Evolutionary conservation across 2,797 vertebrate genomes (phyloP).

Genomic region (Ceyx erithaca): DNA sequence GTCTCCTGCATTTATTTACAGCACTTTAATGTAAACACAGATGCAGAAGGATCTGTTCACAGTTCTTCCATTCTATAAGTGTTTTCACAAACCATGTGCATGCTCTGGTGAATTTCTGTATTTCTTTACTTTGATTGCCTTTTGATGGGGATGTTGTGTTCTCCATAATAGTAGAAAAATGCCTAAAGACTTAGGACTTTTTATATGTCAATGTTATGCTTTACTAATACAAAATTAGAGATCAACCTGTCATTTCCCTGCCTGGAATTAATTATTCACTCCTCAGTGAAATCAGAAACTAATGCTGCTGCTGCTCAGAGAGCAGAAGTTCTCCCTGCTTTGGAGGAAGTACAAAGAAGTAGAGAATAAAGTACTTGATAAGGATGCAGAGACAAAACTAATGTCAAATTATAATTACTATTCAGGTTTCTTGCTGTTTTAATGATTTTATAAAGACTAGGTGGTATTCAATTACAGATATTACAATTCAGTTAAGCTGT

Average conservation of each 20-base stretch:
- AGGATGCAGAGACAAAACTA: not conserved
- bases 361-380: not conserved
- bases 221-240: not conserved
- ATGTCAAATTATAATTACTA: not conserved
- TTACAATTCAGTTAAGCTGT: not conserved
- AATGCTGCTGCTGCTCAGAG: not conserved
- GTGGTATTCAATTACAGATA: not conserved
- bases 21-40: conserved; percentile 21
- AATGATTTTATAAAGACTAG: not conserved
- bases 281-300: not conserved
- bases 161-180: not conserved
- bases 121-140: not conserved
- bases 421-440: not conserved
- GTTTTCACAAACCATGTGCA: not conserved
- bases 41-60: conserved; percentile 32
- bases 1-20: conserved; percentile 30
- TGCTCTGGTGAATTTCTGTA: not conserved
- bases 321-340: not conserved
- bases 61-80: not conserved
- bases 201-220: not conserved
- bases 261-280: not conserved
- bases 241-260: not conserved
- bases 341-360: not conserved
- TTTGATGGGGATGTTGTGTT: not conserved
- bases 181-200: not conserved